A percentile compares a stretch with the other conserved stretches of the same genome.
These are phyloP conservation scores for Callipepla squamata DNA, from an alignment of 2,113 vertebrate species.

Conservation along the genomic window DNA sequence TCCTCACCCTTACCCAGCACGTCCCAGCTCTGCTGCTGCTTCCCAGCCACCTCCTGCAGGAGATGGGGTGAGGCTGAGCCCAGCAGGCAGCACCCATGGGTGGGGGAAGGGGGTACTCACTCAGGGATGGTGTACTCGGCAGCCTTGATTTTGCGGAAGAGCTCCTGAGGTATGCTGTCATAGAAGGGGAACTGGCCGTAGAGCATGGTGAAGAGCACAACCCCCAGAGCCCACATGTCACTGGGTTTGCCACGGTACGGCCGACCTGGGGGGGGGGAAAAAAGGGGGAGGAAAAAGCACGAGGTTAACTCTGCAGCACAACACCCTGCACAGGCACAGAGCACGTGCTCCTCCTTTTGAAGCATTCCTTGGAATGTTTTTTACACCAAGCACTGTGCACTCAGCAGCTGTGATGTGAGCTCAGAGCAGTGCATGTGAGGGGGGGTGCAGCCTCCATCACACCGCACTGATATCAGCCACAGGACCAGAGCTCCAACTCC, in stretches of 20 bases:
- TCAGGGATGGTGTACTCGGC: conserved; percentile 98
- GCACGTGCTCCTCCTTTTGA: background rate
- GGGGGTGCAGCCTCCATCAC: too few relatives aligned
- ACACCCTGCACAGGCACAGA: too few relatives aligned
- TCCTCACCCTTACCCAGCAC: background rate
- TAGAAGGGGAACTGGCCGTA: conserved; percentile 99
- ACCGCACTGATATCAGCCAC: background rate
- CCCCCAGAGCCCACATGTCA: conserved; percentile 98
- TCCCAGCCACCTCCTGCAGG: background rate
- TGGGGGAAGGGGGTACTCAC: conserved; percentile 79
- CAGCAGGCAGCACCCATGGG: background rate
- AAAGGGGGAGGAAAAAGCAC: background rate
- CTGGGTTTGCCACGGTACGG: conserved; percentile 97
- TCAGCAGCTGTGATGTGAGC: background rate
- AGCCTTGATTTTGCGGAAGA: conserved; percentile 99
- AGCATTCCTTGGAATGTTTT: background rate
- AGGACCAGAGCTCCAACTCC: background rate
- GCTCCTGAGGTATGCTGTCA: conserved; percentile 99
- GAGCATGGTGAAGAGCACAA: conserved; percentile 99
- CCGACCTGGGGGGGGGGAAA: conserved; percentile 81
- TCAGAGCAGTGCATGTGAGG: background rate
- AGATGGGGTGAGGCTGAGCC: background rate
- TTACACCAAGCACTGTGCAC: background rate
- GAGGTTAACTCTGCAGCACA: background rate
- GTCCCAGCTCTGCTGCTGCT: background rate